Percentiles rank a stretch among this genome's conserved stretches.
Evolutionary conservation across 2,113 vertebrate species (phyloP).

Genomic region (Mionectes macconnelli): DNA sequence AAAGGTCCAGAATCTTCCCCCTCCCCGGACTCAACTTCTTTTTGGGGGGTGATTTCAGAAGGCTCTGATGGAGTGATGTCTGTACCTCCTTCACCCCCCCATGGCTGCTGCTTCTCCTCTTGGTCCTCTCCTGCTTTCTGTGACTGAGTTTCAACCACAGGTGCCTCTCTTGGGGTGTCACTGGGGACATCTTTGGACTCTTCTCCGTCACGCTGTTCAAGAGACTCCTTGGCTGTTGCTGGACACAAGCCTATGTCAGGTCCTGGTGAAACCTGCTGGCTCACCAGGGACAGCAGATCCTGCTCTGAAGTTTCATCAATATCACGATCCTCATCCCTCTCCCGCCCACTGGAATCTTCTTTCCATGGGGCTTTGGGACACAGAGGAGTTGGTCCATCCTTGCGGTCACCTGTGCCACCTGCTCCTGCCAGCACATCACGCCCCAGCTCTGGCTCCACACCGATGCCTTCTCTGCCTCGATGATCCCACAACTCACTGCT

Average conservation of each 20-base stretch:
- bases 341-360: background rate
- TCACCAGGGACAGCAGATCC: background rate
- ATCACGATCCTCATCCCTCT: conserved; percentile 61
- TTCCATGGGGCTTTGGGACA: background rate
- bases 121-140: background rate
- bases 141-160: background rate
- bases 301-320: conserved; percentile 38
- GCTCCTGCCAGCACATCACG: background rate
- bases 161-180: background rate
- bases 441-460: background rate
- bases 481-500: background rate
- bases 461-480: background rate
- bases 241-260: background rate
- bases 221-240: background rate
- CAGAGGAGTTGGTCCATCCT: background rate
- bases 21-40: conserved; percentile 40
- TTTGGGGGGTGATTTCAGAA: conserved; percentile 18
- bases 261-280: background rate
- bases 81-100: background rate
- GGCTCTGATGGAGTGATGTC: background rate
- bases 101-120: background rate
- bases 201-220: background rate
- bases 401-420: background rate
- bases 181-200: background rate
- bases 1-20: background rate